Evolutionary conservation across 64 coral and sea anemone genomes (phyloP).

Genomic region (Montipora capricornis): DNA sequence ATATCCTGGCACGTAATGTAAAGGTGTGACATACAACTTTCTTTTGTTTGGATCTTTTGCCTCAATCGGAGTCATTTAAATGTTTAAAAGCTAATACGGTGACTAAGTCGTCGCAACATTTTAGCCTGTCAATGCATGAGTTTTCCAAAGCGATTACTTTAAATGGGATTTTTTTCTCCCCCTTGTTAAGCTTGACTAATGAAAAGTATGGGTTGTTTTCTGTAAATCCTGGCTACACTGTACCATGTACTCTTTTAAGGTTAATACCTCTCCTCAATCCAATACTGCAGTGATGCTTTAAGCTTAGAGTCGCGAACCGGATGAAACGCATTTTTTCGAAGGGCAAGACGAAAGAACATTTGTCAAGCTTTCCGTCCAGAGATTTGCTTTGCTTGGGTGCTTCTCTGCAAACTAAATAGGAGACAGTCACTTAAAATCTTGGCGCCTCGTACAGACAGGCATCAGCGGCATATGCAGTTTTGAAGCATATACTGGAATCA

Average conservation of each 20-base stretch:
- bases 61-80: neutral
- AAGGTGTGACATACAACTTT: too few species aligned
- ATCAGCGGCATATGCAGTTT: neutral
- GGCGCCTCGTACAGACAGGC: neutral
- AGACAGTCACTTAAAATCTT: neutral
- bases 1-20: neutral
- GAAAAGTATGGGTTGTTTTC: too few species aligned
- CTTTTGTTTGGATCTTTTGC: neutral
- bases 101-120: neutral
- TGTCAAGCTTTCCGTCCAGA: neutral
- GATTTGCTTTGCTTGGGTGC: neutral
- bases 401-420: neutral
- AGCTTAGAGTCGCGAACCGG: too few species aligned
- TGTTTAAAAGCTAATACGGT: neutral
- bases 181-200: too few species aligned
- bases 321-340: too few species aligned
- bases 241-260: too few species aligned
- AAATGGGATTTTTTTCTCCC: too few species aligned
- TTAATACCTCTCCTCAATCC: too few species aligned
- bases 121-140: neutral
- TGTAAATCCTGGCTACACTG: too few species aligned
- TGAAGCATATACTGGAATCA: neutral
- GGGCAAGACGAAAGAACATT: too few species aligned
- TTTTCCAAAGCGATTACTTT: neutral
- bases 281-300: too few species aligned